Evolutionary conservation across 1,140 invertebrate genomes (phyloP), one percentile per base, ranked within the genome.

Genomic region (Drosophila ercepeae): DNA sequence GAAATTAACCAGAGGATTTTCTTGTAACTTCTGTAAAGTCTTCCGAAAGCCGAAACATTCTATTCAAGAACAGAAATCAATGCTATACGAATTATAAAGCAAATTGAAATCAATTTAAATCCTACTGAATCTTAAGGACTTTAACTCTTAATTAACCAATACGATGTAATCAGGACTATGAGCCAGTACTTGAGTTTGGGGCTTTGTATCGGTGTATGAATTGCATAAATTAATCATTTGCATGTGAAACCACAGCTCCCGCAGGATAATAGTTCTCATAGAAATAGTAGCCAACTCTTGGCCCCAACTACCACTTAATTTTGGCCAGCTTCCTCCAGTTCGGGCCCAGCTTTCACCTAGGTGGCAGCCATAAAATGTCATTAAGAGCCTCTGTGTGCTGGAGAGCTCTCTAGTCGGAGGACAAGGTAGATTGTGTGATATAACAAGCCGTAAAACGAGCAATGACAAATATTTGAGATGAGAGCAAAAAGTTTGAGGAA

Each of bases 381-480:
- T 74, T 74, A 74, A 67, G 60, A 58, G 71, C 36, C 59, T 36
- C 45, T 44, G 49, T 53, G 53, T 50, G 36, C 36, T 14, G 3
- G 11, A 54, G 46, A 32, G 16, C 36, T 32, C 36, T 16, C 60
- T 16, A 14, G 11, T 8, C 9, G 14, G 19, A 7, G 18, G 34
- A 25, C 11, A 39, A 34, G 3, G 13, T 19, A 23, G 29, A 67
- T 44, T 65, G 51, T 67, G 63, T 52, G 46, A 14, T 25, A 45
- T 21, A 68, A 42, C 64, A 68, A 67, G 53, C 59, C 70, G 71
- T 74, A 73, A 65, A 74, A 65, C 54, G 70, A 60, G 49, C 71
- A 46, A 57, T 48, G 71, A 52, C 71, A 75, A 75, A 75, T 75
- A 75, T 75, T 75, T 75, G 71, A 74, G 59, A 58, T 50, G 71